These are phyloP conservation scores for Ptychochromis oligacanthus DNA, from an alignment of 2,113 vertebrate species.

Conservation along the genomic window DNA sequence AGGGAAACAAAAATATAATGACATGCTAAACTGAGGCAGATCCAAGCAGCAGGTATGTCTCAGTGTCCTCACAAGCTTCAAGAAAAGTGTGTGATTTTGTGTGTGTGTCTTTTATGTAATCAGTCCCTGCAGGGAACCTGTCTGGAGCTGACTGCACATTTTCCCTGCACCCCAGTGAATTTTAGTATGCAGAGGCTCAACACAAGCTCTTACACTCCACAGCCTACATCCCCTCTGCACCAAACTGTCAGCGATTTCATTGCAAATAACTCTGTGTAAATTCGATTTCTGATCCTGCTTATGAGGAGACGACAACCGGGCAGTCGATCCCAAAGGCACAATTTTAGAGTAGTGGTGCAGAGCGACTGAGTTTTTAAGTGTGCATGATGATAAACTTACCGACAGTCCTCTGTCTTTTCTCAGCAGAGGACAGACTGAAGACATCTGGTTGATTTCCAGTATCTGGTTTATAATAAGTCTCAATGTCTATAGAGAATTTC, in stretches of 20 bases:
- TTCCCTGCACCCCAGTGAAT: constrained; percentile 17
- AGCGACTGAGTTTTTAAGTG: constrained; percentile 2
- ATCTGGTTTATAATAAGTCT: constrained; percentile 96
- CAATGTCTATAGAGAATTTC: constrained; percentile 99
- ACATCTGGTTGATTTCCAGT: constrained; percentile 90
- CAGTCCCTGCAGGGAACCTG: constrained; percentile 46
- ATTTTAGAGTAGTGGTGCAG: not conserved
- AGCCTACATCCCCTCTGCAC: not conserved
- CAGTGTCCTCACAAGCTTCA: not conserved
- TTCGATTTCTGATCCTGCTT: not conserved
- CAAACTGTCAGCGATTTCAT: not conserved
- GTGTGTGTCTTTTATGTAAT: constrained; percentile 39
- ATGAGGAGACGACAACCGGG: not conserved
- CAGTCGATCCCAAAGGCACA: not conserved
- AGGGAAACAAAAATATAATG: not conserved
- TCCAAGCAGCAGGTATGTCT: not conserved
- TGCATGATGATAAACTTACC: constrained; percentile 75
- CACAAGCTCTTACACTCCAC: constrained; percentile 8
- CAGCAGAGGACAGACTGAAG: constrained; percentile 91
- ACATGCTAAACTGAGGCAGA: not conserved
- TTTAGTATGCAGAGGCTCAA: constrained; percentile 43
- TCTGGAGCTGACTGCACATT: constrained; percentile 24
- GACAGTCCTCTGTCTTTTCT: constrained; percentile 89
- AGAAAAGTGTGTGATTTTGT: constrained; percentile 11
- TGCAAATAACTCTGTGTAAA: not conserved